These are phyloP conservation scores for Python bivittatus DNA, from an alignment of 2,113 vertebrate genomes.

Conservation along the genomic window DNA sequence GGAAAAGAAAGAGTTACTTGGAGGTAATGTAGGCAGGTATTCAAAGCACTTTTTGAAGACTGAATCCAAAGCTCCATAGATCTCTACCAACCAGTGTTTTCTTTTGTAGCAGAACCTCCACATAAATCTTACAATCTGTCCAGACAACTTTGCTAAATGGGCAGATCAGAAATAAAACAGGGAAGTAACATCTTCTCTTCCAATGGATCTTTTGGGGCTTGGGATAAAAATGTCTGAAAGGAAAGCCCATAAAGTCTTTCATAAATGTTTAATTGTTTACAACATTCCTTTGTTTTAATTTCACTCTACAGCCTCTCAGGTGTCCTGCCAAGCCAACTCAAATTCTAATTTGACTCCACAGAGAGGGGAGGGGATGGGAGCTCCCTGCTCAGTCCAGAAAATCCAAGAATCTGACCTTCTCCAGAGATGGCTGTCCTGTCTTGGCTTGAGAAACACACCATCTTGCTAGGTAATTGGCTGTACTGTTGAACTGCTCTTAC, in stretches of 20 bases:
- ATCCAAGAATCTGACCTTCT: background rate
- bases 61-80: no score
- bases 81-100: background rate
- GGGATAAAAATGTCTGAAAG: background rate
- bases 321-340: background rate
- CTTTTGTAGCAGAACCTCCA: background rate
- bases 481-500: background rate
- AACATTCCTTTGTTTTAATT: background rate
- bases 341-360: background rate
- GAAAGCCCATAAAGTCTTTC: no score
- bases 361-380: background rate
- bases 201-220: background rate
- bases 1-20: no score
- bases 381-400: background rate
- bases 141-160: background rate
- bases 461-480: background rate
- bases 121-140: background rate
- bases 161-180: no score
- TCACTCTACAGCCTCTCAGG: background rate
- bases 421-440: background rate
- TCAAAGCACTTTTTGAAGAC: no score
- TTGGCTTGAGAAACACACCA: background rate
- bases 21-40: no score
- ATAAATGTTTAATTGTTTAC: background rate
- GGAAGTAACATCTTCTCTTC: background rate